phyloP scores from a whole-genome alignment of 1,140 invertebrate genomes.

The Diprion similis region DNA sequence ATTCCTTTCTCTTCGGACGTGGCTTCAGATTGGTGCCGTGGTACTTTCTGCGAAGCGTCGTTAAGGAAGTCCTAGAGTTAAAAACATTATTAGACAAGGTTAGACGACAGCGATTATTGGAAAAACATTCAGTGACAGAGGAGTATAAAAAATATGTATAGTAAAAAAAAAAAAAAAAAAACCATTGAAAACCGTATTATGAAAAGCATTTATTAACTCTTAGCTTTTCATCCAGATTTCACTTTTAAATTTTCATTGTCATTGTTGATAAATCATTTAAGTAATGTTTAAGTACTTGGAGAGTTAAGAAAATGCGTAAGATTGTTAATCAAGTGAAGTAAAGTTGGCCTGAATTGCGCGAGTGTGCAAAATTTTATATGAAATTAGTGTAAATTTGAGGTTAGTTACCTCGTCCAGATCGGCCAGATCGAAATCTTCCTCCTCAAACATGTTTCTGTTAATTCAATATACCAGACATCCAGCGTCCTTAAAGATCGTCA shows the following conservation, averaged over 20 bases:
- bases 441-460: constrained; percentile 36
- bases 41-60: constrained; percentile 26
- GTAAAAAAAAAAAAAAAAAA: background rate
- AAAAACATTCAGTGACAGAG: background rate
- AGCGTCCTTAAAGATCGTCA: too few species aligned
- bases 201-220: too few species aligned
- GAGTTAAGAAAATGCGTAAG: background rate
- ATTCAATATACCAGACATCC: too few species aligned
- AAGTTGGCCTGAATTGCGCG: background rate
- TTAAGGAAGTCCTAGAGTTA: constrained; percentile 36
- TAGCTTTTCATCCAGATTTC: background rate
- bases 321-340: background rate
- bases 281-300: background rate
- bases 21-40: constrained; percentile 12
- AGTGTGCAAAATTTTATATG: constrained; percentile 2
- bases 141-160: background rate
- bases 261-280: background rate
- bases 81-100: constrained; percentile 17
- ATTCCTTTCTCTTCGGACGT: constrained; percentile 18
- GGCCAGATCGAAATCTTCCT: constrained; percentile 38
- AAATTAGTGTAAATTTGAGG: background rate
- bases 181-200: background rate
- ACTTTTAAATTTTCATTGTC: background rate
- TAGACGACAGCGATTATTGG: background rate
- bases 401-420: constrained; percentile 40